Base-by-base conservation (phyloP, 2,113 vertebrate species). In the Vulpes lagopus region DNA sequence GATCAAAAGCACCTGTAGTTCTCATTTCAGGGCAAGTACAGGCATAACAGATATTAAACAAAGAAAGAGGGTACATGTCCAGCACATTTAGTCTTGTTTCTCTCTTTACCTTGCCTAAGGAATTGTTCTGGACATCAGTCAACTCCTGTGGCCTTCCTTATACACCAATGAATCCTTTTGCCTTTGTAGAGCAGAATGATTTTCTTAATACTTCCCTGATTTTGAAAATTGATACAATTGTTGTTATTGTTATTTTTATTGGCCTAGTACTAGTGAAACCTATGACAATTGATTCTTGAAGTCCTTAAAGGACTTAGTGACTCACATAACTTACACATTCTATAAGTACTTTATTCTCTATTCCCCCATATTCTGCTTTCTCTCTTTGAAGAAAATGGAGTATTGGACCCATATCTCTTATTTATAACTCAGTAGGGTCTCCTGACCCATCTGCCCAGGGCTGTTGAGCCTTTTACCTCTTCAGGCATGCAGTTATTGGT, bases 31-130 rank as follows among this genome's bases (percentile, higher is more conserved):
- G 71, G 59, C 83, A 89, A 49, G 64, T 85, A 92, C 10, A 88
- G 16, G 69, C 11, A 30, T 96, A 93, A 84, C 22, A 81, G 49
- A 88, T 67, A 95, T 1, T 91, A 49, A 94, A 53, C 64, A 82
- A 91, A 93, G 57, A 91, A 87, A 94, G 59, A 51, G 23, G 22
- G 49, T 89, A 23, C 27, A n/a, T 73, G 55, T 96, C 69, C 69
- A 83, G 35, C 85, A 92, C 73, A 38, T 97, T 97, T 92, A 73
- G 67, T 97, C 55, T 91, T 81, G 11, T 85, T 95, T 94, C 55
- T 94, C 22, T 62, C 65, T 85, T 81, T 78, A 94, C 62, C 92
- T 92, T 94, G 73, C 57, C 67, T 92, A 62, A 94, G 84, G 57
- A 96, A 91, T 93, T 96, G 69, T 38, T 74, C 60, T 80, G 62